Conservation (phyloP, 2,888 invertebrate genomes). For the Meganola albula region DNA sequence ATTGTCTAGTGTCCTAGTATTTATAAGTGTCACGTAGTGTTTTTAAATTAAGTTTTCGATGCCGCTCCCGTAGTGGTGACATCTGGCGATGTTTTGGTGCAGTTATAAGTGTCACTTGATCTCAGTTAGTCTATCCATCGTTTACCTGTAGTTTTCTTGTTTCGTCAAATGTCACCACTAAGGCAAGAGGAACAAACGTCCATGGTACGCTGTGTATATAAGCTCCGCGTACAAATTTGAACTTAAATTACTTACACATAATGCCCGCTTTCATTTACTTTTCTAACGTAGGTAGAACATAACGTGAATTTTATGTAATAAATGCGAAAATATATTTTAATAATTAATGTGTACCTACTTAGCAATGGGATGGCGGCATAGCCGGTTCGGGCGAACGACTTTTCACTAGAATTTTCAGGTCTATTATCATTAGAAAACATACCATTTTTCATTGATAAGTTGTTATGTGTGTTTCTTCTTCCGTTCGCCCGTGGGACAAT, state of each 20-base stretch:
- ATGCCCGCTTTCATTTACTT: constrained; percentile 71
- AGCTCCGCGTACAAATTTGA: constrained; percentile 74
- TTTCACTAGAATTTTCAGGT: constrained; percentile 20
- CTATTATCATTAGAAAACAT: constrained; percentile 22
- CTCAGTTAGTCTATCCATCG: constrained; percentile 46
- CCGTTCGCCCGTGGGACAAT: constrained; percentile 70
- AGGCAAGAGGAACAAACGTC: constrained; percentile 68
- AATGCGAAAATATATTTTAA: constrained; percentile 78
- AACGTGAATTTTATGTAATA: constrained; percentile 78
- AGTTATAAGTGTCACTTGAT: constrained; percentile 42
- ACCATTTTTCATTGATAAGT: constrained; percentile 21
- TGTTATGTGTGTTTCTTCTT: constrained; percentile 17
- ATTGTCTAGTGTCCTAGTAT: constrained; percentile 68
- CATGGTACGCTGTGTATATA: constrained; percentile 76
- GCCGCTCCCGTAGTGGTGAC: constrained; percentile 52
- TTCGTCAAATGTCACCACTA: constrained; percentile 43
- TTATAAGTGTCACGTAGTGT: constrained; percentile 74
- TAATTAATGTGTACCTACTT: constrained; percentile 77
- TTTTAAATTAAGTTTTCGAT: constrained; percentile 68
- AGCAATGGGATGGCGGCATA: constrained; percentile 71
- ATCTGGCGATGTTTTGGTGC: constrained; percentile 33
- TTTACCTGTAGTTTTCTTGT: constrained; percentile 35
- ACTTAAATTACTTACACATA: constrained; percentile 67
- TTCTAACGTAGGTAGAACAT: constrained; percentile 76
- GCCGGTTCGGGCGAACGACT: constrained; percentile 70